Percentiles rank a stretch among this genome's conserved stretches.
Conservation (phyloP, 1,140 invertebrate genomes). For the Sarcophaga peregrina region DNA sequence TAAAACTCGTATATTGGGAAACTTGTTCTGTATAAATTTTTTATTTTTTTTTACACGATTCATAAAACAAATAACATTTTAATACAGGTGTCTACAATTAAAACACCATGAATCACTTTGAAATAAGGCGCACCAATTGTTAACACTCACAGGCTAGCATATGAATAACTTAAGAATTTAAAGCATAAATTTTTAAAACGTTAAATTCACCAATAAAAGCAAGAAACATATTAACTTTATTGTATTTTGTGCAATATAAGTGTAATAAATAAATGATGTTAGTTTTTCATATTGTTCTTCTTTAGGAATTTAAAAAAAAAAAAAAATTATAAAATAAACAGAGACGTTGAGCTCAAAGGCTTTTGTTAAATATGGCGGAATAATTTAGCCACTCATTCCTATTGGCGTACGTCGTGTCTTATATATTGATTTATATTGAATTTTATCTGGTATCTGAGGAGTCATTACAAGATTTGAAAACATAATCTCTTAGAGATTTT, state of each 20-base stretch:
- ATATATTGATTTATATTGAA: too few species aligned
- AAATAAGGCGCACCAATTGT: not conserved
- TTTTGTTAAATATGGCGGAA: too few species aligned
- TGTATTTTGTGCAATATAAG: not conserved
- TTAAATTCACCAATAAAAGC: not conserved
- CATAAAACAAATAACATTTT: not conserved
- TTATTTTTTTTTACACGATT: not conserved
- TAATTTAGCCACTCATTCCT: too few species aligned
- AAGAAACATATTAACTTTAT: not conserved
- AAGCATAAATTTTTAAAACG: not conserved
- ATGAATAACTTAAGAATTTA: not conserved
- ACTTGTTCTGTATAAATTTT: not conserved
- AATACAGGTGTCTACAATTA: slow-evolving; percentile 15
- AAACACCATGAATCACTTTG: not conserved
- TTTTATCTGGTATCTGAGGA: too few species aligned
- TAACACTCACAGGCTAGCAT: not conserved
- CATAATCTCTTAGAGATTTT: too few species aligned
- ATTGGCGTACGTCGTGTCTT: too few species aligned
- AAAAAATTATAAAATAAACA: too few species aligned
- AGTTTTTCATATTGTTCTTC: not conserved
- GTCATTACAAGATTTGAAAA: too few species aligned
- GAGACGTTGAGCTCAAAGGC: too few species aligned
- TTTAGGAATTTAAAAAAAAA: not conserved
- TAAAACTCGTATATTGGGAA: not conserved
- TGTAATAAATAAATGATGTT: not conserved